These are phyloP conservation scores for Calypte anna DNA, from an alignment of 2,113 vertebrate genomes.

Conservation along the genomic window DNA sequence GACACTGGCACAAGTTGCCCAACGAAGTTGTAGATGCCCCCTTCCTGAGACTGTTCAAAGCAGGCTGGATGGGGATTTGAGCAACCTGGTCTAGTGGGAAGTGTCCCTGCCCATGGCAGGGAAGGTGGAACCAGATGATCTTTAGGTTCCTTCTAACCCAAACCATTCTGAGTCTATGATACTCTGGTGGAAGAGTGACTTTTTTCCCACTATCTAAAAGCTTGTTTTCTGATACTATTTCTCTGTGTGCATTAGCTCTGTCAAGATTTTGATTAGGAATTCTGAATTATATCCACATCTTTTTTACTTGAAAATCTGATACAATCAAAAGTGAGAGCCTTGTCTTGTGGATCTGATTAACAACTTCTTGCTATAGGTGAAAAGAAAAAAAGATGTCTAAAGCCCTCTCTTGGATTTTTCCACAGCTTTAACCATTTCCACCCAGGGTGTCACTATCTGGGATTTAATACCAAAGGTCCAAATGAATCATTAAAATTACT, in stretches of 20 bases:
- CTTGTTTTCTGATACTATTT: not conserved
- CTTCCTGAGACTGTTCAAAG: no score
- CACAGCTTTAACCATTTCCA: not conserved
- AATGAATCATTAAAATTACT: not conserved
- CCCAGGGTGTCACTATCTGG: not conserved
- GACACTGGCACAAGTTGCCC: no score
- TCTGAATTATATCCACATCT: not conserved
- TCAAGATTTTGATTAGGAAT: not conserved
- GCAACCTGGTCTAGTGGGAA: no score
- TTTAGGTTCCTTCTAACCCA: no score
- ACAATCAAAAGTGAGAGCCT: not conserved
- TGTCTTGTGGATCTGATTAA: not conserved
- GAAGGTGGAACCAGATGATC: no score
- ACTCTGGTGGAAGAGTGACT: rapidly evolving
- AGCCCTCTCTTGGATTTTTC: not conserved
- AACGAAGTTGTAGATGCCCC: no score
- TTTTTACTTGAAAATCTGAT: not conserved
- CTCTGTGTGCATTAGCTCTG: not conserved
- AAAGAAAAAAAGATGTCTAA: not conserved
- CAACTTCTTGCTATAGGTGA: not conserved
- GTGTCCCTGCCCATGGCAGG: no score
- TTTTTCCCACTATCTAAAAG: not conserved
- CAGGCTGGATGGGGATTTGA: no score
- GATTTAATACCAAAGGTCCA: not conserved
- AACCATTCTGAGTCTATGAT: no score